A percentile compares a stretch with the other conserved stretches of the same genome.
Conservation (phyloP, 1,140 invertebrate genomes). For the Cecropterus lyciades region DNA sequence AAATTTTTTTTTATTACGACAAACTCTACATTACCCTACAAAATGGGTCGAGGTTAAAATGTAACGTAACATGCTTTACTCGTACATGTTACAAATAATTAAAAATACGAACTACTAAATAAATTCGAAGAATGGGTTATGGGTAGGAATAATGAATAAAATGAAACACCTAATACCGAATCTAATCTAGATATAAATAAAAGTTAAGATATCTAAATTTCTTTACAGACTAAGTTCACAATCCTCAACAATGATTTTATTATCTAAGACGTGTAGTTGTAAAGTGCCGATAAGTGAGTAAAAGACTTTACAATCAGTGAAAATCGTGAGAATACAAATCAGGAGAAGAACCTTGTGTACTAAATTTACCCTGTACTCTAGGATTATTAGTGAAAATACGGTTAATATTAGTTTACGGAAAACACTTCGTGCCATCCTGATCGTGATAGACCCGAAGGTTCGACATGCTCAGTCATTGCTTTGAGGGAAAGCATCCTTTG, state of each 20-base stretch:
- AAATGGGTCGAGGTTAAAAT: constrained; percentile 71
- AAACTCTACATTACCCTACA: constrained; percentile 76
- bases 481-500: constrained; percentile 70
- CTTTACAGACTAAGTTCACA: constrained; percentile 67
- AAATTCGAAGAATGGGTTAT: constrained; percentile 47
- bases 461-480: constrained; percentile 70
- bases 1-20: constrained; percentile 77
- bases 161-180: constrained; percentile 56
- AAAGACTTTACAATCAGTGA: constrained; percentile 75
- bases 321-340: constrained; percentile 77
- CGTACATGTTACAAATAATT: constrained; percentile 48
- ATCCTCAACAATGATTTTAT: constrained; percentile 74
- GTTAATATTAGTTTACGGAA: constrained; percentile 57
- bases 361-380: constrained; percentile 84
- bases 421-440: constrained; percentile 39
- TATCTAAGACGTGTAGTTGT: constrained; percentile 70
- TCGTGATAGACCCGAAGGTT: constrained; percentile 47
- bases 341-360: constrained; percentile 75
- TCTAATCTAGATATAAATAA: constrained; percentile 70
- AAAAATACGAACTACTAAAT: constrained; percentile 56
- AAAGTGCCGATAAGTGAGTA: constrained; percentile 78
- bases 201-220: constrained; percentile 59
- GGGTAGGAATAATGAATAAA: constrained; percentile 49
- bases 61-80: constrained; percentile 45
- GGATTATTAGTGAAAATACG: constrained; percentile 77